Percentiles rank a stretch among this genome's conserved stretches.
phyloP scores from a whole-genome alignment of 2,797 vertebrate genomes.

The Poecilia gillii region DNA sequence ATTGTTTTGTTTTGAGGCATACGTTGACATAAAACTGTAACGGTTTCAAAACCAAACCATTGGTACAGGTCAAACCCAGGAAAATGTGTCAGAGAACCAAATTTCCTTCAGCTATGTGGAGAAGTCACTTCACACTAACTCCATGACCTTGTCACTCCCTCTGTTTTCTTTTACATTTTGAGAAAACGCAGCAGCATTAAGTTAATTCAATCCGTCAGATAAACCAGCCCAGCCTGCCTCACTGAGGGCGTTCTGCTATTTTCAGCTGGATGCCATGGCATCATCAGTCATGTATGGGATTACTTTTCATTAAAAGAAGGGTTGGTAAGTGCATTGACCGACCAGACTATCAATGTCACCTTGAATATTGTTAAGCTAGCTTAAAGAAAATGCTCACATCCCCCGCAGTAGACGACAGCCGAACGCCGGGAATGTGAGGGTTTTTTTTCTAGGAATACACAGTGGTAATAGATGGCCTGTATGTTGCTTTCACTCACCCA shows the following conservation, averaged over 20 bases:
- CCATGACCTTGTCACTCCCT: not conserved
- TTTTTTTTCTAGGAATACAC: not conserved
- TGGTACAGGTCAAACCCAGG: not conserved
- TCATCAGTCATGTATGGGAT: conserved; percentile 27
- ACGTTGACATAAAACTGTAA: not conserved
- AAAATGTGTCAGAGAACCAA: not conserved
- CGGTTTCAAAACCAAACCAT: not conserved
- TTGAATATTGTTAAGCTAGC: not conserved
- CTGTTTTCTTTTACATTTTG: not conserved
- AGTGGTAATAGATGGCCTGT: not conserved
- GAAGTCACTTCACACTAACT: not conserved
- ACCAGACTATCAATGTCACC: not conserved
- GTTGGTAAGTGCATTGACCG: conserved; percentile 11
- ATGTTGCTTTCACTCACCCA: not conserved
- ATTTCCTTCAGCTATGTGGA: not conserved
- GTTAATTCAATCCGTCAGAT: conserved; percentile 12
- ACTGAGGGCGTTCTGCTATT: not conserved
- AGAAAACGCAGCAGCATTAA: not conserved
- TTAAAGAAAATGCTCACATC: not conserved
- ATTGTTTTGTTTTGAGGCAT: not conserved
- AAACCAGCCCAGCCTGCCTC: conserved; percentile 11
- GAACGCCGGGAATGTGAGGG: not conserved
- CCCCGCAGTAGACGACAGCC: not conserved
- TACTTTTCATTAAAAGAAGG: conserved; percentile 31
- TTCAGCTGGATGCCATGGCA: conserved; percentile 3